These are phyloP conservation scores for Clarias gariepinus DNA, from an alignment of 2,113 vertebrate genomes.

Conservation along the genomic window DNA sequence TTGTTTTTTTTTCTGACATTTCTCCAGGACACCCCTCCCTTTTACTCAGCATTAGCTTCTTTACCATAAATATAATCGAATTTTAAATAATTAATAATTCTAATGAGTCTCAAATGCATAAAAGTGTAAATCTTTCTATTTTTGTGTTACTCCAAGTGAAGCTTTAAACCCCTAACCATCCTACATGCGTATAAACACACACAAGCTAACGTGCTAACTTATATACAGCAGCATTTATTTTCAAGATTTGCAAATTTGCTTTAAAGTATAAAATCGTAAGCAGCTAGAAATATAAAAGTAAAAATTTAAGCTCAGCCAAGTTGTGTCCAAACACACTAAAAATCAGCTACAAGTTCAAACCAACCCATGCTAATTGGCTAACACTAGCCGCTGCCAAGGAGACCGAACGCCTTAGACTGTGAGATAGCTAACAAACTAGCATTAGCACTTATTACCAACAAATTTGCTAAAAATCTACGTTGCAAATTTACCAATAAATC, in stretches of 20 bases:
- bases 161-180: not conserved
- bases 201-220: not conserved
- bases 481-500: not conserved
- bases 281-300: not conserved
- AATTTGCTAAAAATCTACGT: not conserved
- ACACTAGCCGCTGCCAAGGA: slow-evolving; percentile 20
- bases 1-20: slow-evolving; percentile 3
- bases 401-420: slow-evolving; percentile 10
- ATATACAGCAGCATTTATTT: not conserved
- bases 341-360: not conserved
- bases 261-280: not conserved
- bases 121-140: not conserved
- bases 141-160: not conserved
- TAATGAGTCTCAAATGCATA: not conserved
- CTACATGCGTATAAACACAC: not conserved
- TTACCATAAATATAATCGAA: not conserved
- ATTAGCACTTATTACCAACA: not conserved
- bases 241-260: too few species aligned
- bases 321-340: not conserved
- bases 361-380: not conserved
- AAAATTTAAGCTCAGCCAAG: not conserved
- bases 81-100: not conserved
- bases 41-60: slow-evolving; percentile 7
- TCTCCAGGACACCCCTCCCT: slow-evolving; percentile 43
- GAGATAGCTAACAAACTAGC: not conserved